These are phyloP conservation scores for Allygus modestus DNA, from an alignment of 2,888 invertebrate species.

Conservation along the genomic window DNA sequence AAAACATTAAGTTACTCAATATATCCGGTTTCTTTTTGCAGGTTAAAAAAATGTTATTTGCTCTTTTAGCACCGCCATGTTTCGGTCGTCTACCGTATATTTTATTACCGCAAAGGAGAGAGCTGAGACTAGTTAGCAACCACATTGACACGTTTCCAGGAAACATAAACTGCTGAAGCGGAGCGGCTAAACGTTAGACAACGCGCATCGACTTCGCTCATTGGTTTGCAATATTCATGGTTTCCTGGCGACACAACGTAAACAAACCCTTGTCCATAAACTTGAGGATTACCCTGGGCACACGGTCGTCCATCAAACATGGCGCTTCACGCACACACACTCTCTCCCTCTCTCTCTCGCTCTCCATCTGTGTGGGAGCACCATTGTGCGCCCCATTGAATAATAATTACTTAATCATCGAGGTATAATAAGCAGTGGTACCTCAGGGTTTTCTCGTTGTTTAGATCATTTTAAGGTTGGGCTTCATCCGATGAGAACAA, in stretches of 20 bases:
- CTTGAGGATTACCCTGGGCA: not conserved
- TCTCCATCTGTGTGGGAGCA: slow-evolving; percentile 1
- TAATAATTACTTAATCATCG: slow-evolving; percentile 45
- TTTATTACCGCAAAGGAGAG: not conserved
- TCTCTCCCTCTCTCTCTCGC: not conserved
- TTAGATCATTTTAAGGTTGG: not conserved
- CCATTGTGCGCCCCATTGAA: slow-evolving; percentile 28
- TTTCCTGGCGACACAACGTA: slow-evolving; percentile 24
- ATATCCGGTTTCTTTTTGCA: too few species aligned
- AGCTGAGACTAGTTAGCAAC: not conserved
- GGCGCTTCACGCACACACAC: slow-evolving; percentile 9
- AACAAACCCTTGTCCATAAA: slow-evolving; percentile 9
- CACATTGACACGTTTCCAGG: slow-evolving; percentile 24
- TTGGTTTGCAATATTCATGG: slow-evolving; percentile 23
- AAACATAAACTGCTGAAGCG: not conserved
- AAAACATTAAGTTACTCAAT: too few species aligned
- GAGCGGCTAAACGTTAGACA: not conserved
- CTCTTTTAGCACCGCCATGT: too few species aligned
- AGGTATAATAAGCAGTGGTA: slow-evolving; percentile 13
- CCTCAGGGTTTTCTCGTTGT: not conserved
- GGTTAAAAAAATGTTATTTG: too few species aligned
- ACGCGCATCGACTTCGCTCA: not conserved
- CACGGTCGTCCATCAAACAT: not conserved
- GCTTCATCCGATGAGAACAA: not conserved
- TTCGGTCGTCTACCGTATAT: not conserved